Evolutionary conservation across 1,140 invertebrate species (phyloP).

Genomic region (Bombyx mori): ASM3026992v2 NC_085112.1:12664501-12665000

Average conservation of each 20-base stretch:
- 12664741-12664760: slow-evolving; percentile 61
- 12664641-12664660: no score
- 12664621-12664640: not conserved
- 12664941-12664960: no score
- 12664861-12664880: slow-evolving; percentile 74
- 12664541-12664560: not conserved
- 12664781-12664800: slow-evolving; percentile 71
- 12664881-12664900: slow-evolving; percentile 73
- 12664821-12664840: slow-evolving; percentile 70
- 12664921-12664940: no score
- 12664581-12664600: not conserved
- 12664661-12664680: no score
- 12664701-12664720: slow-evolving; percentile 69
- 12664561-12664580: not conserved
- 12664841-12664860: slow-evolving; percentile 71
- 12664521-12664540: not conserved
- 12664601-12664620: no score
- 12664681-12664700: slow-evolving; percentile 72
- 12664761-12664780: slow-evolving; percentile 77
- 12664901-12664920: slow-evolving; percentile 74
- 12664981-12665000: no score
- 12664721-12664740: slow-evolving; percentile 65
- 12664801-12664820: slow-evolving; percentile 63
- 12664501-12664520: not conserved
- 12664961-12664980: no score